A percentile compares a stretch with the other conserved stretches of the same genome.
Conservation (phyloP, 2,888 invertebrate genomes). For the Nesidiocoris tenuis region DNA sequence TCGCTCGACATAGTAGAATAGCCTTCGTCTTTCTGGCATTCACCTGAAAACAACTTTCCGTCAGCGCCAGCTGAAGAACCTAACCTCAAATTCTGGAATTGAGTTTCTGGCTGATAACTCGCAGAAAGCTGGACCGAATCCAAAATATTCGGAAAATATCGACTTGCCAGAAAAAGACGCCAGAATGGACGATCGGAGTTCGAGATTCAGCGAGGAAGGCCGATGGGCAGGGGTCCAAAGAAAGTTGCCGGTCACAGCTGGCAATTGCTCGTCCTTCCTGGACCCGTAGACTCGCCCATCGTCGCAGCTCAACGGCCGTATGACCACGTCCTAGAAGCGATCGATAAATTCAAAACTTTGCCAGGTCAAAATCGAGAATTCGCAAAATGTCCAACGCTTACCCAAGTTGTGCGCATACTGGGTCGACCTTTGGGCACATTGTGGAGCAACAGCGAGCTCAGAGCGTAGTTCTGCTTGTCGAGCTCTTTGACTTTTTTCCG, state of each 20-base stretch:
- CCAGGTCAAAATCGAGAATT: background rate
- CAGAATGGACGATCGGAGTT: constrained; percentile 51
- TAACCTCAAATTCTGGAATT: background rate
- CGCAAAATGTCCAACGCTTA: constrained; percentile 1
- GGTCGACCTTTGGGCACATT: constrained; percentile 55
- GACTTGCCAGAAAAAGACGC: constrained; percentile 12
- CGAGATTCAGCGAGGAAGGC: constrained; percentile 69
- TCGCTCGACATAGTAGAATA: constrained; percentile 84
- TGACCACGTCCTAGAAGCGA: constrained; percentile 34
- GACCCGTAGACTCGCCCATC: constrained; percentile 57
- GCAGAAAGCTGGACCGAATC: too few relatives aligned
- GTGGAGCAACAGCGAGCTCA: constrained; percentile 69
- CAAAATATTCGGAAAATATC: background rate
- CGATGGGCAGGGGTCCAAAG: constrained; percentile 68
- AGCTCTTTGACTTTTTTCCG: constrained; percentile 73
- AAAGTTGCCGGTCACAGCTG: constrained; percentile 57
- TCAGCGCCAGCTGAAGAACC: background rate
- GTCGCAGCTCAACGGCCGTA: constrained; percentile 50
- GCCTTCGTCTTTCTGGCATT: constrained; percentile 77
- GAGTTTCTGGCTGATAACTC: background rate
- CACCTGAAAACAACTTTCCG: constrained; percentile 63
- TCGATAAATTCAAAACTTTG: background rate
- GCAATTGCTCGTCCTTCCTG: constrained; percentile 53
- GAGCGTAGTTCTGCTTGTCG: constrained; percentile 73
- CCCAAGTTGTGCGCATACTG: constrained; percentile 11